Evolutionary conservation across 2,113 vertebrate genomes (phyloP).

Genomic region (Catagonus wagneri): DNA sequence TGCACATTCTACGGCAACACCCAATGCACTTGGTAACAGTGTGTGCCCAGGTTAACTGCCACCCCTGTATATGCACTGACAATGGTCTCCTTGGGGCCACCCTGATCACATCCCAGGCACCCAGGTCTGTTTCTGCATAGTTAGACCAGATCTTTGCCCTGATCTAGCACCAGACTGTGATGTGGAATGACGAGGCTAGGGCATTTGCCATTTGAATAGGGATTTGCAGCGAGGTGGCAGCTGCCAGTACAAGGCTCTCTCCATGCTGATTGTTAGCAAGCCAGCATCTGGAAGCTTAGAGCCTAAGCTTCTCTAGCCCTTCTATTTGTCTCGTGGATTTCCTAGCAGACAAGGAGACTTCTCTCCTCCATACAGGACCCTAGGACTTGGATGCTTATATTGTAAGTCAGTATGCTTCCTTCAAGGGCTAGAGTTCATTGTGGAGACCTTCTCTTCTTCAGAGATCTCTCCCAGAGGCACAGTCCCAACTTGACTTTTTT

Average conservation of each 20-base stretch:
- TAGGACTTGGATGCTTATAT: not conserved
- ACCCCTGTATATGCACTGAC: not conserved
- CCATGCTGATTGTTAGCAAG: not conserved
- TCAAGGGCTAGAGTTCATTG: not conserved
- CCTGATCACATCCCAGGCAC: not conserved
- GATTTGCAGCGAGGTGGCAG: not conserved
- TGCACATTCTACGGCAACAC: accelerated
- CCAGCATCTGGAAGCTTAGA: not conserved
- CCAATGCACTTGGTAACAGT: not conserved
- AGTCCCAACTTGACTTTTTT: not conserved
- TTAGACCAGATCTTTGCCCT: not conserved
- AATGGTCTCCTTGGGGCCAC: not conserved
- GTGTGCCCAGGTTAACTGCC: not conserved
- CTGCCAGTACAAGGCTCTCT: not conserved
- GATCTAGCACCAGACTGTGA: not conserved
- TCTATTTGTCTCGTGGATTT: not conserved
- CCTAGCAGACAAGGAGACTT: not conserved
- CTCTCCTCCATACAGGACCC: not conserved
- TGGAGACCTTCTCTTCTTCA: not conserved
- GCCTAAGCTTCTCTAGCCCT: not conserved
- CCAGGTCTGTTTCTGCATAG: not conserved
- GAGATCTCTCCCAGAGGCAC: not conserved
- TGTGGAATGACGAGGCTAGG: not conserved
- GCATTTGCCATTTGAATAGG: not conserved
- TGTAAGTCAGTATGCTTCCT: not conserved